Evolutionary conservation across 2,113 vertebrate genomes (phyloP), one percentile per base, ranked within the genome.

Genomic region (Rana temporaria): DNA sequence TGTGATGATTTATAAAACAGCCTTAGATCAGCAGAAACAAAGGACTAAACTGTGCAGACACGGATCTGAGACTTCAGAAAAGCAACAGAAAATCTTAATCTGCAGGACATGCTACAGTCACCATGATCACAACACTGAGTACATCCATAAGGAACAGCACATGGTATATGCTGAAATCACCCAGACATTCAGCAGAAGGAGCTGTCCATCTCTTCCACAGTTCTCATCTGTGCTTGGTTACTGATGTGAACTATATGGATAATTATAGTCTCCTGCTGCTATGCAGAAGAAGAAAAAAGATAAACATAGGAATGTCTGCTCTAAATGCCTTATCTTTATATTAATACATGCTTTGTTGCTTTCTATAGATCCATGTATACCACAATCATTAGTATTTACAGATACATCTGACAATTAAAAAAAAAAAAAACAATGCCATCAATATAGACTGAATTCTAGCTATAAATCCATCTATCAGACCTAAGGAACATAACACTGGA

Each of bases 211-310:
- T 5, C 57, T 26, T 64, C 42, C 11, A 24, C 32, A n/a, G 16
- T 38, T 20, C 24, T n/a, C 19, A 19, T 82, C 48, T 48, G 17
- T 68, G 71, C 63, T 56, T 76, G 68, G 63, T 53, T 60, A 68
- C 72, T 82, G 52, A 82, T 65, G 66, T 80, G 81, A 60, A 75
- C 20, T 59, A 53, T 65, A 82, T 42, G 63, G 73, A 42, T 76
- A 76, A 76, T 67, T 68, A 59, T 65, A 64, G 60, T 17, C 48
- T 57, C 38, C 22, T 20, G 68, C 79, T 72, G 81, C 71, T 48
- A 22, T 20, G 38, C 52, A 66, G 72, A 63, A 67, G 72, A 53
- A 60, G 62, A 66, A 14, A 64, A 30, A 65, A 16, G 48, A 62
- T 48, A 64, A 42, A 83, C 68, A 42, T 63, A 68, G 81, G 81